Conservation (phyloP, 2,113 vertebrate species). For the Grus americana region DNA sequence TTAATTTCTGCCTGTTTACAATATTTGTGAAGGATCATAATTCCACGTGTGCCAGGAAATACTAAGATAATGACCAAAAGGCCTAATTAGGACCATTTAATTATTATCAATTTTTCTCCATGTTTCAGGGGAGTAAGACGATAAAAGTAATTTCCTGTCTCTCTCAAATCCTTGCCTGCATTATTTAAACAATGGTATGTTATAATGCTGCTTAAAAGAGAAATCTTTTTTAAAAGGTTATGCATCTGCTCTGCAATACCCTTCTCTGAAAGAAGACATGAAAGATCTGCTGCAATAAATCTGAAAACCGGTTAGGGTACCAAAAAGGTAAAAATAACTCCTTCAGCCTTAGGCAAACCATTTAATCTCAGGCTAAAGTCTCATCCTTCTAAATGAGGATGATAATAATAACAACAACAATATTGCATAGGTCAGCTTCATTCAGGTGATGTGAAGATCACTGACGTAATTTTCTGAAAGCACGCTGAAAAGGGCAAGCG, state of each 20-base stretch:
- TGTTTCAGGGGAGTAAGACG: slow-evolving; percentile 24
- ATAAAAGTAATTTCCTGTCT: slow-evolving; percentile 20
- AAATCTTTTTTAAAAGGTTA: slow-evolving; percentile 18
- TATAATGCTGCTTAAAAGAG: slow-evolving; percentile 2
- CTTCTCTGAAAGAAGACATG: neutral
- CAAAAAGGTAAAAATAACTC: neutral
- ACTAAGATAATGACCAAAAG: neutral
- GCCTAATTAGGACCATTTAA: neutral
- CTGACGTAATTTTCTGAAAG: neutral
- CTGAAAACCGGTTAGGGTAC: neutral
- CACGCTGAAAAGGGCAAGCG: neutral
- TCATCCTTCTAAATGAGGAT: neutral
- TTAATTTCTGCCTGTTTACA: slow-evolving; percentile 9
- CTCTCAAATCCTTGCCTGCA: slow-evolving; percentile 19
- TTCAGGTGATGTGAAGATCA: neutral
- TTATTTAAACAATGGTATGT: slow-evolving; percentile 27
- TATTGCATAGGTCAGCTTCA: neutral
- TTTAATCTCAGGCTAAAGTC: neutral
- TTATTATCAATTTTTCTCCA: neutral
- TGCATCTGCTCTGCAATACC: slow-evolving; percentile 2
- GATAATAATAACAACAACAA: neutral
- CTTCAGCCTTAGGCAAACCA: neutral
- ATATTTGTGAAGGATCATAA: neutral
- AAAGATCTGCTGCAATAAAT: neutral
- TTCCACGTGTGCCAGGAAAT: neutral